Evolutionary conservation across 1,140 invertebrate species (phyloP).

Genomic region (Cherax destructor): DNA sequence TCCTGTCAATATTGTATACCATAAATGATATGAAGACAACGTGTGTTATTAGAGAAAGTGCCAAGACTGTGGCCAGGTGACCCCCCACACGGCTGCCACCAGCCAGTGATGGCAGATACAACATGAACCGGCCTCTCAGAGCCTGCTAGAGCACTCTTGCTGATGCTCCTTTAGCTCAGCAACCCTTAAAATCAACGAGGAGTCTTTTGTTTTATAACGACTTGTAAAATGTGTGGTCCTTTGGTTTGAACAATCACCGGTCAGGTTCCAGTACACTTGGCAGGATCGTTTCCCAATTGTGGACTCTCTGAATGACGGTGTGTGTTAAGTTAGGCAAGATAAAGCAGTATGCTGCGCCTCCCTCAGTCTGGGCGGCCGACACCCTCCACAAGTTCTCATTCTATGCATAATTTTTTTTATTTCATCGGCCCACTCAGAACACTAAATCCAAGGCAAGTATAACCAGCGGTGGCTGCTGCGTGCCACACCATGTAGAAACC

Average conservation of each 20-base stretch:
- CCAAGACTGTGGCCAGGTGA: no score
- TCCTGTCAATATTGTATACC: no score
- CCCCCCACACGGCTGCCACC: background rate
- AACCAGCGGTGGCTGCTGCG: no score
- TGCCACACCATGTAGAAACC: no score
- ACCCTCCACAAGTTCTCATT: no score
- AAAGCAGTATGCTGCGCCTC: background rate
- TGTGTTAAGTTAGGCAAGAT: slow-evolving; percentile 3
- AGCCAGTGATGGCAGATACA: slow-evolving; percentile 23
- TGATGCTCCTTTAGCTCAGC: slow-evolving; percentile 43
- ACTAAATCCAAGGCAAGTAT: no score
- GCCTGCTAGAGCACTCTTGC: slow-evolving; percentile 7
- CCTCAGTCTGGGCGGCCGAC: background rate
- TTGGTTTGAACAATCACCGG: slow-evolving; percentile 26
- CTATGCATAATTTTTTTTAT: no score
- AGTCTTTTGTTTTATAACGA: slow-evolving; percentile 52
- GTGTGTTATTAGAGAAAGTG: no score
- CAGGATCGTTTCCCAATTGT: slow-evolving; percentile 7
- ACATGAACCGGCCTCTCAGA: slow-evolving; percentile 17
- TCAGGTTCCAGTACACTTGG: slow-evolving; percentile 46
- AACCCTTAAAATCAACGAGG: background rate
- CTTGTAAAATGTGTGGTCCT: slow-evolving; percentile 42
- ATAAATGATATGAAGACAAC: no score
- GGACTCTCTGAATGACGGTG: background rate
- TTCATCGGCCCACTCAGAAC: no score